phyloP scores from a whole-genome alignment of 2,888 invertebrate species.

The Choristoneura rosaceana region DNA sequence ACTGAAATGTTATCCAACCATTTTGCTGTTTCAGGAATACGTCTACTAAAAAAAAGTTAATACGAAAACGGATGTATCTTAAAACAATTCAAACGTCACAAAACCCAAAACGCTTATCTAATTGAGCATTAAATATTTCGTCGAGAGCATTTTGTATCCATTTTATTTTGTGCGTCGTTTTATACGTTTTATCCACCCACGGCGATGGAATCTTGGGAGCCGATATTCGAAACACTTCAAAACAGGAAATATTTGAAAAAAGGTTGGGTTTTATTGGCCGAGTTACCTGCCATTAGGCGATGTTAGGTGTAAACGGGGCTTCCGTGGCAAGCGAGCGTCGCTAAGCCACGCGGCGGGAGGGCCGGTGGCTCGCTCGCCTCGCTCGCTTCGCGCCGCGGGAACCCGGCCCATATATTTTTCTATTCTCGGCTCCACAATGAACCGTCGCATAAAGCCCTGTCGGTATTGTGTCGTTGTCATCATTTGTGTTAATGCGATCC shows the following conservation, averaged over 20 bases:
- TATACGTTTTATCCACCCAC: conserved; percentile 83
- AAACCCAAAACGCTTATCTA: conserved; percentile 84
- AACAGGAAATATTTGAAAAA: conserved; percentile 83
- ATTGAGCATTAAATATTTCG: conserved; percentile 85
- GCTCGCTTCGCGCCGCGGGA: conserved; percentile 64
- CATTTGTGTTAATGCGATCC: conserved; percentile 84
- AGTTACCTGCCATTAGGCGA: conserved; percentile 83
- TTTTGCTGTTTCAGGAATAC: conserved; percentile 12
- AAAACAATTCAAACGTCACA: conserved; percentile 81
- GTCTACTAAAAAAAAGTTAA: conserved; percentile 24
- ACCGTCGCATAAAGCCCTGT: conserved; percentile 68
- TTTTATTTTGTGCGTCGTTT: conserved; percentile 81
- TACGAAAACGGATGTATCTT: conserved; percentile 55
- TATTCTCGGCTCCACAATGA: conserved; percentile 78
- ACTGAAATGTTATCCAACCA: conserved; percentile 4
- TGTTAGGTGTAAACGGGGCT: conserved; percentile 83
- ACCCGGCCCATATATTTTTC: conserved; percentile 78
- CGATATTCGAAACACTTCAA: conserved; percentile 74
- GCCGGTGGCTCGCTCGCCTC: conserved; percentile 19
- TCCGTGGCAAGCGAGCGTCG: conserved; percentile 74
- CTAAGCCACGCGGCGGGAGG: conserved; percentile 76
- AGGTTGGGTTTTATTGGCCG: conserved; percentile 80
- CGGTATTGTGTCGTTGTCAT: conserved; percentile 80
- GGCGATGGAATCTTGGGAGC: conserved; percentile 77
- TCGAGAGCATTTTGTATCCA: conserved; percentile 82